Evolutionary conservation across 2,888 invertebrate genomes (phyloP).

Genomic region (Orthosia gracilis): DNA sequence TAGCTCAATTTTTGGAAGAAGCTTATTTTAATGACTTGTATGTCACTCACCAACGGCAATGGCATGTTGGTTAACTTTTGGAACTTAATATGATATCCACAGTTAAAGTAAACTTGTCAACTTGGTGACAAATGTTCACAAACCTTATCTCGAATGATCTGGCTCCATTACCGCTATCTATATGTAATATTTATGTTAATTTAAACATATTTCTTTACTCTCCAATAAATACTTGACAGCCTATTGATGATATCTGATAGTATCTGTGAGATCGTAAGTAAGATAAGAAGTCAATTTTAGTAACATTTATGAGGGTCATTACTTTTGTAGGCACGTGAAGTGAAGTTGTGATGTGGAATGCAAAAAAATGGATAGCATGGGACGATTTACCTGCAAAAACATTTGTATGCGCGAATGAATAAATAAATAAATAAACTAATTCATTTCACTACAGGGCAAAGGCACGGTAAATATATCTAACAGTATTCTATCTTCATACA

Average conservation of each 20-base stretch:
- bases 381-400: no score
- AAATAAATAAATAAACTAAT: no score
- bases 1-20: background rate
- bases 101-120: slow-evolving; percentile 8
- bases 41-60: background rate
- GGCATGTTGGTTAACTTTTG: slow-evolving; percentile 5
- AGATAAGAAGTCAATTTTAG: slow-evolving; percentile 1
- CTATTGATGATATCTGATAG: slow-evolving; percentile 27
- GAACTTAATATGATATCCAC: slow-evolving; percentile 14
- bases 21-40: background rate
- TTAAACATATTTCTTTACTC: slow-evolving; percentile 26
- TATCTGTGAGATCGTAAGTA: slow-evolving; percentile 29
- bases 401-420: no score
- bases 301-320: background rate
- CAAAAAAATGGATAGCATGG: no score
- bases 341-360: no score
- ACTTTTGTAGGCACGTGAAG: background rate
- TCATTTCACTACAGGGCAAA: no score
- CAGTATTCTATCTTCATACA: no score
- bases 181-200: slow-evolving; percentile 37
- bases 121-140: slow-evolving; percentile 13
- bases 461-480: no score
- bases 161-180: slow-evolving; percentile 20
- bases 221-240: slow-evolving; percentile 11
- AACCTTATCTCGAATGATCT: slow-evolving; percentile 25